A percentile compares a stretch with the other conserved stretches of the same genome.
phyloP scores from a whole-genome alignment of 2,113 vertebrate genomes.

The Sardina pilchardus region DNA sequence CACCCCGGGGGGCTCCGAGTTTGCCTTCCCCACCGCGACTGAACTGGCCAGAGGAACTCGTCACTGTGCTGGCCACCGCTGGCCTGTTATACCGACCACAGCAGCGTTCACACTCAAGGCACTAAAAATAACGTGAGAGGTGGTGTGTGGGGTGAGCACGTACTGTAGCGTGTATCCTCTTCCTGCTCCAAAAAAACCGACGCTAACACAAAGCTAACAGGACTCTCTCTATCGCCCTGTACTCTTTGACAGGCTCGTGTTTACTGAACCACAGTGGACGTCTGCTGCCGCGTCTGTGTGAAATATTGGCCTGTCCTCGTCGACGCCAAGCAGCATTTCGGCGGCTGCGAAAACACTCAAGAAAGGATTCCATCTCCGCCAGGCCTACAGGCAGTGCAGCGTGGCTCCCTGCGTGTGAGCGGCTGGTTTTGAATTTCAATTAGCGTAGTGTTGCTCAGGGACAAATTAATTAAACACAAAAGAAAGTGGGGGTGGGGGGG shows the following conservation, averaged over 20 bases:
- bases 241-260: not conserved
- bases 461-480: not conserved
- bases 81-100: not conserved
- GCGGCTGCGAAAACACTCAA: not conserved
- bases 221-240: not conserved
- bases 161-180: no score
- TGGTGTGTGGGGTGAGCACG: not conserved
- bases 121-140: not conserved
- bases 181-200: constrained; percentile 7
- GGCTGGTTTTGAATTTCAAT: constrained; percentile 35
- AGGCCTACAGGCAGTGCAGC: not conserved
- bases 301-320: not conserved
- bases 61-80: not conserved
- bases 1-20: not conserved
- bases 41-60: no score
- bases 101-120: not conserved
- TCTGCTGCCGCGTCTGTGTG: not conserved
- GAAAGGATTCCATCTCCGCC: constrained; percentile 3
- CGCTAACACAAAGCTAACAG: not conserved
- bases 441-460: not conserved
- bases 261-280: not conserved
- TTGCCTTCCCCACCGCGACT: no score
- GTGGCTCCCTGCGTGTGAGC: not conserved
- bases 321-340: not conserved
- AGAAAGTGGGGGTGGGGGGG: not conserved